Evolutionary conservation across 2,113 vertebrate genomes (phyloP).

Genomic region (Scartelaos histophorus): DNA sequence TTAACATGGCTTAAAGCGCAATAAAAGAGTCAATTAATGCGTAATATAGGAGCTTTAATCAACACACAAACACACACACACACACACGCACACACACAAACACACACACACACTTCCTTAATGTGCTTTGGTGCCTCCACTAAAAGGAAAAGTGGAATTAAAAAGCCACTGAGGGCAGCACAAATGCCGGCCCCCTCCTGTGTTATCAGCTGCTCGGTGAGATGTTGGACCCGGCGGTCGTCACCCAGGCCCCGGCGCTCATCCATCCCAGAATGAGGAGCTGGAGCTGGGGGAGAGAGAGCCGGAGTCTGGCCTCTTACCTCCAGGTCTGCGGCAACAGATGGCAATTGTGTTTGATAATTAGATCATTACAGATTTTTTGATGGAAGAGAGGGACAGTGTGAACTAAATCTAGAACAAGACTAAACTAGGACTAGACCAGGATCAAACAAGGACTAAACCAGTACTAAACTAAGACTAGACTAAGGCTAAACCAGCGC

Average conservation of each 20-base stretch:
- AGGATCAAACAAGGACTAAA: too few species aligned
- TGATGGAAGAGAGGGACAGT: too few species aligned
- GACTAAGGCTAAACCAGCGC: too few species aligned
- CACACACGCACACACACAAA: neutral
- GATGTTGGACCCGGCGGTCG: conserved; percentile 59
- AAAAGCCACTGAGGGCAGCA: neutral
- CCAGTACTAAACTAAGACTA: too few species aligned
- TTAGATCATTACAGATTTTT: neutral
- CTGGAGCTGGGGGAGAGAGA: neutral
- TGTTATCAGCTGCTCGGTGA: conserved; percentile 53
- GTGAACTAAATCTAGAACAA: too few species aligned
- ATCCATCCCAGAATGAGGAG: conserved; percentile 52
- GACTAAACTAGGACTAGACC: too few species aligned
- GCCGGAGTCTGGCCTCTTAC: neutral
- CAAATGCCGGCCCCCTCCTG: conserved; percentile 22
- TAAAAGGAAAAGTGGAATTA: conserved; percentile 11
- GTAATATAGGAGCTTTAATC: too few species aligned
- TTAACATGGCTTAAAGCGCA: too few species aligned
- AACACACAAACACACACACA: too few species aligned
- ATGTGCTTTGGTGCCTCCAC: neutral
- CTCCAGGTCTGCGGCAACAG: neutral
- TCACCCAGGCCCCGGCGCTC: conserved; percentile 35
- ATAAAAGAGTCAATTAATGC: too few species aligned
- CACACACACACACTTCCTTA: neutral
- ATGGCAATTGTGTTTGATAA: neutral